Base-by-base conservation (phyloP, 2,113 vertebrate genomes). In the Passer domesticus region DNA sequence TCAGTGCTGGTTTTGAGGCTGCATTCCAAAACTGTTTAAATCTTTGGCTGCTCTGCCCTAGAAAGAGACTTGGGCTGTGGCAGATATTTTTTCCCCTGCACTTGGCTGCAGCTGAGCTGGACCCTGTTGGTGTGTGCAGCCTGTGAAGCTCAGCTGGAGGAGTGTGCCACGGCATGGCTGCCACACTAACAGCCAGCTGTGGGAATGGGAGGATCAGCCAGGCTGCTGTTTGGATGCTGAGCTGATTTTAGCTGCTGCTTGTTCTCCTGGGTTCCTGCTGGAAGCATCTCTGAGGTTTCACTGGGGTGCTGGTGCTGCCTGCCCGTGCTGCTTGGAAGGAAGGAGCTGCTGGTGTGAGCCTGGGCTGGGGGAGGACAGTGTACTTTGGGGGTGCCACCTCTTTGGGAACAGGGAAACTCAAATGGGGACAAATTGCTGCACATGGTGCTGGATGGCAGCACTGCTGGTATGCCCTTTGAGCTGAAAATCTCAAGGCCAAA, bases 101-200 rank as follows among this genome's bases (percentile, higher is more conserved):
- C 17, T 37, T 70, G 47, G 52, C 17, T 2, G 3, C 27, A 64
- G 24, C 43, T 53, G 62, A 69, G 35, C 13, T 11, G 44, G 63
- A 33, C 28, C 27, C 50, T 9, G 3, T 21, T 0, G 3, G 25
- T 5, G 3, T 4, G 4, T 10, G 39, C 9, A 33, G 33, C 25
- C 39, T 41, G n/a, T 1, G 11, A 37, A 82, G 66, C 18, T 67
- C 47, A 31, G n/a, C 69, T 4, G 6, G 5, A 35, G 35, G 47
- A 66, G n/a, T 0, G 5, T 52, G 31, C 19, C 1, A 0, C 1
- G 3, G 50, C 58, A 41, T 1, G 1, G 43, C 63, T 77, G 68
- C 33, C 63, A 63, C 0, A 7, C 46, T 15, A 8, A 31, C 39
- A 55, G 10, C 73, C 83, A 37, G 50, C 50, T 74, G 64, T 2